Conservation (phyloP, 2,888 invertebrate species). For the Yponomeuta plumbellus region DNA sequence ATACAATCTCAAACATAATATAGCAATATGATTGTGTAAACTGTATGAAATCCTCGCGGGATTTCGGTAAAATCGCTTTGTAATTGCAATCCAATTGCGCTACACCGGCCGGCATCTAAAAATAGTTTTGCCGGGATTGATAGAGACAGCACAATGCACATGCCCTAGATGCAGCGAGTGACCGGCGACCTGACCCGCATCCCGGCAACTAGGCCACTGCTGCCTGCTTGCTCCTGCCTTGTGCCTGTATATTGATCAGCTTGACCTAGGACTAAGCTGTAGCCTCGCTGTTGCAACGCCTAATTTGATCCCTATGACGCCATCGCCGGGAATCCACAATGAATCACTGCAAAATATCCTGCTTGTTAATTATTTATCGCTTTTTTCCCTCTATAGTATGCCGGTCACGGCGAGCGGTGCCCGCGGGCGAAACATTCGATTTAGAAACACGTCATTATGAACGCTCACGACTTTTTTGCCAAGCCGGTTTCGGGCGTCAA, state of each 20-base stretch:
- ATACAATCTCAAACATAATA: not conserved
- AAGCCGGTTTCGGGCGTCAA: conserved; percentile 7
- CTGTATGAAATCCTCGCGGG: not conserved
- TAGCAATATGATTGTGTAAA: not conserved
- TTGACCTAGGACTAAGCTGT: conserved; percentile 29
- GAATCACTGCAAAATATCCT: conserved; percentile 9
- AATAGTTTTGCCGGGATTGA: conserved; percentile 9
- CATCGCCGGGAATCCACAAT: conserved; percentile 1
- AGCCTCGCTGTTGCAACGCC: not conserved
- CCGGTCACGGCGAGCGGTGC: conserved; percentile 6
- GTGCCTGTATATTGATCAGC: conserved; percentile 44
- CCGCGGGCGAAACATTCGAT: conserved; percentile 13
- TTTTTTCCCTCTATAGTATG: conserved; percentile 8
- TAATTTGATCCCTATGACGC: not conserved
- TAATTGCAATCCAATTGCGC: not conserved
- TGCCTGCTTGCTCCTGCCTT: conserved; percentile 43
- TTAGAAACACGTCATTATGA: conserved; percentile 23
- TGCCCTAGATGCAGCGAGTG: conserved; percentile 46
- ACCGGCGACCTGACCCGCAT: conserved; percentile 31
- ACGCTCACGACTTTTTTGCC: conserved; percentile 13
- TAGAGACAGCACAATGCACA: conserved; percentile 39
- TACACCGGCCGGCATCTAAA: conserved; percentile 1
- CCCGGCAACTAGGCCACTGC: conserved; percentile 55
- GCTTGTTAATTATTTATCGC: not conserved
- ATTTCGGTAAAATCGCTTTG: not conserved